Base-by-base conservation (phyloP, 2,888 invertebrate species). In the Gasteruption jaculator region DNA sequence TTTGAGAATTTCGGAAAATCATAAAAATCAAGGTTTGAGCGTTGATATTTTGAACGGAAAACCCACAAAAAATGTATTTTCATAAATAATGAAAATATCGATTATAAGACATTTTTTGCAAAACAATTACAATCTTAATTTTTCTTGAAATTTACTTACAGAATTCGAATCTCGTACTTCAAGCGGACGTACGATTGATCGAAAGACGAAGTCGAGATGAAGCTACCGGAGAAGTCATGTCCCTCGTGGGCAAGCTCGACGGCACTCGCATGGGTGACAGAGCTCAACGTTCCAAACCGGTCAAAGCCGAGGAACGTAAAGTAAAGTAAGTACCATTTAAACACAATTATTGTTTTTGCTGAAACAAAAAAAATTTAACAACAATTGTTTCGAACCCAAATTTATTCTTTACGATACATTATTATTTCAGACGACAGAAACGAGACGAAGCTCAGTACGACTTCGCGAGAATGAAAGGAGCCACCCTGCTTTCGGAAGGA, bases 101-200 rank as follows among this genome's bases (percentile, higher is more conserved):
- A n/a, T n/a, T n/a, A n/a, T n/a, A n/a, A n/a, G n/a, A 36, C 14
- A 21, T 24, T 11, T n/a, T n/a, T n/a, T n/a, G n/a, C n/a, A n/a
- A n/a, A n/a, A n/a, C n/a, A n/a, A n/a, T n/a, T n/a, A n/a, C n/a
- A n/a, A n/a, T n/a, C n/a, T n/a, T n/a, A 84, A 86, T 82, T 63
- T 46, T 48, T 33, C 16, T 36, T 6, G 11, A 6, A 12, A 14
- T 54, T 50, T 50, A 43, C 49, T 74, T 78, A 8, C 72, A 96
- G 95, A 99, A 99, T 72, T 99, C 99, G 0, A 99, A 99, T 80
- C 87, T 99, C 74, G 99, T 99, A 33, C 78, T 99, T 59, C 96
- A 96, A 92, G 97, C 97, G 42, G 99, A 99, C 78, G 91, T 96
- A 24, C 84, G 96, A 33, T 80, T 99, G 21, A 97, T 99, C 49